Evolutionary conservation across 2,113 vertebrate genomes (phyloP).

Genomic region (Mus spicilegus): DNA sequence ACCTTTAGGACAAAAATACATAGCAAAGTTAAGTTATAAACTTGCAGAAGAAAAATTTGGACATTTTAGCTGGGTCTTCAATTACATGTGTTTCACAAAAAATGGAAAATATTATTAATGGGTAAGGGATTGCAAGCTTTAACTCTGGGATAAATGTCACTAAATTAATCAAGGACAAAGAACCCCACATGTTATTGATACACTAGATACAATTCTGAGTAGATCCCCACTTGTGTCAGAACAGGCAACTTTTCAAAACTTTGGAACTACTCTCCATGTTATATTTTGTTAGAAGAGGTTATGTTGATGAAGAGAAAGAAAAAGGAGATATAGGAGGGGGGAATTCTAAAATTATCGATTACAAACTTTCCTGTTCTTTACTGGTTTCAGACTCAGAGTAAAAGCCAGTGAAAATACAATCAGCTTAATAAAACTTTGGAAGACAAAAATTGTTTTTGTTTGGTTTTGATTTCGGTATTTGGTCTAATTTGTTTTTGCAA

Average conservation of each 20-base stretch:
- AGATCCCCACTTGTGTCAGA: neutral
- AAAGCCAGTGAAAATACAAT: constrained; percentile 10
- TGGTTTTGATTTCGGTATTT: constrained; percentile 43
- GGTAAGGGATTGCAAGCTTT: constrained; percentile 37
- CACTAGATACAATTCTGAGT: neutral
- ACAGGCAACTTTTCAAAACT: neutral
- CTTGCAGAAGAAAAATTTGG: constrained; percentile 47
- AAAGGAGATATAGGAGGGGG: neutral
- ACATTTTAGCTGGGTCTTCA: constrained; percentile 63
- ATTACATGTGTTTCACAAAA: constrained; percentile 67
- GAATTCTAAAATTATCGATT: neutral
- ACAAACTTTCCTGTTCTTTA: neutral
- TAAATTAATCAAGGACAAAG: constrained; percentile 60
- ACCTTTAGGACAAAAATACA: constrained; percentile 43
- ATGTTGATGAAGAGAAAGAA: neutral
- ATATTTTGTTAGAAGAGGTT: constrained; percentile 21
- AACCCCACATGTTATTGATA: constrained; percentile 36
- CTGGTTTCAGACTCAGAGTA: neutral
- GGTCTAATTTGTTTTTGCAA: constrained; percentile 54
- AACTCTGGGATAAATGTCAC: constrained; percentile 60
- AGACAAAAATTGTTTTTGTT: constrained; percentile 12
- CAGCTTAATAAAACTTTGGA: constrained; percentile 19
- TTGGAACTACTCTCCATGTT: neutral
- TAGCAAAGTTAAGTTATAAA: constrained; percentile 24
- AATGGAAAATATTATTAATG: constrained; percentile 67